Evolutionary conservation across 2,888 invertebrate species (phyloP).

Genomic region (Abrostola triplasia): DNA sequence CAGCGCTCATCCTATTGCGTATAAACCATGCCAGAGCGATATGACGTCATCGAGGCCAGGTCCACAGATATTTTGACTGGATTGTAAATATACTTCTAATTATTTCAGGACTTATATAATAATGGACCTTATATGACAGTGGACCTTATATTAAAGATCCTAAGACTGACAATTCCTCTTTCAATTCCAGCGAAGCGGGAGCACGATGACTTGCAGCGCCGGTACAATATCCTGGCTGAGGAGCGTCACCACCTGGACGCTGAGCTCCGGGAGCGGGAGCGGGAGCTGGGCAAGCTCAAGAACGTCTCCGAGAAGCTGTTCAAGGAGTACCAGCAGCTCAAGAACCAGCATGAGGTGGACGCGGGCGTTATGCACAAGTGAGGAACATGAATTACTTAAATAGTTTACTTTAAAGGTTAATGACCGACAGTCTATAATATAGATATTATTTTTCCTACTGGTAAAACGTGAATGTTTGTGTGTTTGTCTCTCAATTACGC

Average conservation of each 20-base stretch:
- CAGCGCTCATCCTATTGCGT: no score
- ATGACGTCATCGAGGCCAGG: no score
- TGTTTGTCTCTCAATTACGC: no score
- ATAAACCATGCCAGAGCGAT: no score
- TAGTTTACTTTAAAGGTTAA: no score
- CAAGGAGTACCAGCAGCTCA: slow-evolving; percentile 92
- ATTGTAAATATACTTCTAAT: no score
- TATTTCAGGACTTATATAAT: background rate
- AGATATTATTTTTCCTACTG: no score
- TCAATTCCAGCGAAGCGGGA: slow-evolving; percentile 86
- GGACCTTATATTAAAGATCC: background rate
- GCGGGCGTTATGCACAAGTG: slow-evolving; percentile 92
- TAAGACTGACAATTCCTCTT: background rate
- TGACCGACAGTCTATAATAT: no score
- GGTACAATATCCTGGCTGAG: slow-evolving; percentile 88
- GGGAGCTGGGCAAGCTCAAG: slow-evolving; percentile 89
- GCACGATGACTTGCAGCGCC: slow-evolving; percentile 89
- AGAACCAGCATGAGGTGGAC: slow-evolving; percentile 92
- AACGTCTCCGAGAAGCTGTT: slow-evolving; percentile 91
- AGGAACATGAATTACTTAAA: slow-evolving; percentile 52
- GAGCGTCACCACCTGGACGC: slow-evolving; percentile 89
- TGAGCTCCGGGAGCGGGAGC: slow-evolving; percentile 89
- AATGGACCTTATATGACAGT: background rate
- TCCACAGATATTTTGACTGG: no score
- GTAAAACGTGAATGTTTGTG: no score